Evolutionary conservation across 2,888 invertebrate genomes (phyloP), one percentile per base, ranked within the genome.

Genomic region (Chymomyza amoena): DNA sequence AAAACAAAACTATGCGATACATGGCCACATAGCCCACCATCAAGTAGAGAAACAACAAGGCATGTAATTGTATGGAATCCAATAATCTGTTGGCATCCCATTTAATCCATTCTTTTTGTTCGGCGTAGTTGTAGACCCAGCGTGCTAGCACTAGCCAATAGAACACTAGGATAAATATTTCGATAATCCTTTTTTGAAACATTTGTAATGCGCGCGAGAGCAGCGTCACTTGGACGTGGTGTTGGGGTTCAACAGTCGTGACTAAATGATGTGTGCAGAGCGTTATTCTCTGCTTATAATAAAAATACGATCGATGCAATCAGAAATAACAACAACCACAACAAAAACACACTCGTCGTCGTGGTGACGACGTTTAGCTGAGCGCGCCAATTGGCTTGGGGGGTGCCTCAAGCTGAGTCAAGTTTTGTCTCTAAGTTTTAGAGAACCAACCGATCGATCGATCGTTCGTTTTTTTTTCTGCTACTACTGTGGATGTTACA

Each of bases 121-220:
- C 78, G 61, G 78, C 80, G 67, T 76, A 79, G n/a, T 81, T 75
- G 73, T 87, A 83, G 6, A 77, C 71, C 15, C 76, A 68, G 10
- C 84, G 88, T 15, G 76, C 77, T 13, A 87, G 36, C 3, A 85
- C 75, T 75, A 87, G 69, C 88, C 88, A 87, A 66, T 81, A 87
- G 13, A 84, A 75, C 15, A 87, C 66, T 13, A 87, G 67, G 39
- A 80, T 76, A 51, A 82, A 82, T 18, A 87, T 20, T 70, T 87
- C 87, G 61, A 87, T 76, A 70, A 88, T 75, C 69, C 88, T 79
- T 79, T 87, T 87, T 61, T 85, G 87, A 78, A 85, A 87, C 87
- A 87, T 87, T 72, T 68, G 73, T 18, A 10, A 60, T 45, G 54
- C 63, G 18, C 72, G 68, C 69, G 65, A 64, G 71, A 10, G 39